These are phyloP conservation scores for Limnephilus lunatus DNA, from an alignment of 2,888 invertebrate genomes.

Conservation along the genomic window DNA sequence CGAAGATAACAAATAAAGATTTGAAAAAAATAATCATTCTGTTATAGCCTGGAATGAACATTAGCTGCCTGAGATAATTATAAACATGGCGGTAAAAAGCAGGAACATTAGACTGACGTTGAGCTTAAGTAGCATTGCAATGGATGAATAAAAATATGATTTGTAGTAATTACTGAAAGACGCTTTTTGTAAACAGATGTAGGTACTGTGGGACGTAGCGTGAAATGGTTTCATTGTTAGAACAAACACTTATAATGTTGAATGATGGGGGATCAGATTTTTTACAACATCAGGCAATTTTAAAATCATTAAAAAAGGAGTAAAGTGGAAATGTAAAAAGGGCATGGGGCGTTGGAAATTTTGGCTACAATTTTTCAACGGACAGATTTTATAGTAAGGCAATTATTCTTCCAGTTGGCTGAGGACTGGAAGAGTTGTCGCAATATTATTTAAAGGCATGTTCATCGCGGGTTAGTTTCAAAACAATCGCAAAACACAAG, in stretches of 20 bases:
- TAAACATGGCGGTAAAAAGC: background rate
- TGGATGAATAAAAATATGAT: background rate
- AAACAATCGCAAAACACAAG: background rate
- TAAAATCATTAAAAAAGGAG: background rate
- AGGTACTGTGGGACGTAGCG: constrained; percentile 20
- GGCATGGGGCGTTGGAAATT: background rate
- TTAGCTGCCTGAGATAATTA: background rate
- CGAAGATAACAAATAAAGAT: background rate
- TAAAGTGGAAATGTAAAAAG: background rate
- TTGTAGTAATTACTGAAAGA: constrained; percentile 27
- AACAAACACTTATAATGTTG: constrained; percentile 15
- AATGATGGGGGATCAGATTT: background rate
- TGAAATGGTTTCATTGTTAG: constrained; percentile 29
- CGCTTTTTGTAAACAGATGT: constrained; percentile 7
- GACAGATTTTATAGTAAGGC: too few relatives aligned
- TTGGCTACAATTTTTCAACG: background rate
- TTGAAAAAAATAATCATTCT: background rate
- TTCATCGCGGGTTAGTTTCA: background rate
- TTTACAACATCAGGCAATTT: background rate
- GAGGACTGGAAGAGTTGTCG: background rate
- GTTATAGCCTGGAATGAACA: background rate
- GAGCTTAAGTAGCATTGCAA: background rate
- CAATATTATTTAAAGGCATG: background rate
- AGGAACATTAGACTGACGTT: background rate
- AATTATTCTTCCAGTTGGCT: background rate